Evolutionary conservation across 1,140 invertebrate species (phyloP), one percentile per base, ranked within the genome.

Genomic region (Holotrichia oblita): DNA sequence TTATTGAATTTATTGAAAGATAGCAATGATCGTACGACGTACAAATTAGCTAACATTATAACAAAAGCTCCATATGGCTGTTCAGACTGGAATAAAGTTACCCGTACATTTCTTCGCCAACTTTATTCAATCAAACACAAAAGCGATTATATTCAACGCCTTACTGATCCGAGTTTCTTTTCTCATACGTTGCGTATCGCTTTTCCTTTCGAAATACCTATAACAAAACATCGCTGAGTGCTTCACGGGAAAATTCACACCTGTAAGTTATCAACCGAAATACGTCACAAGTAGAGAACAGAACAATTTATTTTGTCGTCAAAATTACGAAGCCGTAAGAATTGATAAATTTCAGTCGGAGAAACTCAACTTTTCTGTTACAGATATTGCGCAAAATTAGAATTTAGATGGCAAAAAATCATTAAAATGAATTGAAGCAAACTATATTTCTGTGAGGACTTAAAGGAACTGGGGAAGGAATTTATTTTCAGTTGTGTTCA

Each of bases 211-310:
- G 61, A 22, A 24, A 22, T 27, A 7, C 61, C 61, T 10, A 27
- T 8, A 69, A 69, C 24, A 69, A 69, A 69, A 27, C 61, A 6
- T 14, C 61, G 27, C 22, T 69, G 61, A 69, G 61, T 69, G 27
- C 27, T 17, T 34, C 27, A 24, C 8, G 61, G 10, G 61, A 69
- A 69, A 69, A 69, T 69, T 24, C 61, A 20, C 61, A 69, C 61
- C 61, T 69, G 61, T 6, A 69, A 69, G 22, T 69, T 69, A 69
- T 69, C 61, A 69, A 69, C 24, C 61, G 12, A 69, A 69, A 69
- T 55, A 14, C 48, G 48, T 55, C 48, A 14, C 48, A 20, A 6
- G 14, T 3, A n/a, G 14, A 17, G 14, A 55, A 55, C 14, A 17
- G 17, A 55, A n/a, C 48, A 55, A 55, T 55, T 55, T n/a, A 17